Evolutionary conservation across 2,888 invertebrate genomes (phyloP).

Genomic region (Phyllotreta striolata): DNA sequence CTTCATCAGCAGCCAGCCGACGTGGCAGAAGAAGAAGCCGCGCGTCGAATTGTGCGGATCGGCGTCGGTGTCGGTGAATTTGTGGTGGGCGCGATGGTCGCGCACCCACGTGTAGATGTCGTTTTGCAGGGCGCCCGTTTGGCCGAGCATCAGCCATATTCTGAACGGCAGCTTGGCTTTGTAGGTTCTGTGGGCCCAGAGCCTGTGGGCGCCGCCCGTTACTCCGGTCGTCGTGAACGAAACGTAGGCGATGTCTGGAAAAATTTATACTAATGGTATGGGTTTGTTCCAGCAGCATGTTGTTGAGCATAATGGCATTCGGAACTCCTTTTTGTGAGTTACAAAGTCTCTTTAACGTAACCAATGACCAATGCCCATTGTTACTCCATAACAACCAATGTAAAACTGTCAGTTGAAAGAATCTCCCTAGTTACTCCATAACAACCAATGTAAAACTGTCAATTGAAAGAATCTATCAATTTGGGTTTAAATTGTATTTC

Average conservation of each 20-base stretch:
- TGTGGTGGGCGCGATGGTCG: constrained; percentile 87
- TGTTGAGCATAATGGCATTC: too few species aligned
- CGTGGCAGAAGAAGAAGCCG: constrained; percentile 93
- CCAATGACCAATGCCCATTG: too few species aligned
- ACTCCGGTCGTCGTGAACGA: constrained; percentile 17
- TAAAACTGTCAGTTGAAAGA: too few species aligned
- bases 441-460: too few species aligned
- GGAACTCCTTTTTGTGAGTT: too few species aligned
- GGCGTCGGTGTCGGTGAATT: constrained; percentile 87
- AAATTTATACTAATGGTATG: neutral
- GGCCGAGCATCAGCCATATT: constrained; percentile 78
- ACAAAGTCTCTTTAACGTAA: too few species aligned
- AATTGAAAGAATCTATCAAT: too few species aligned
- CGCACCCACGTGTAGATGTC: constrained; percentile 88
- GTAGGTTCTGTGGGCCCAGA: constrained; percentile 91
- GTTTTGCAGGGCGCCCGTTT: constrained; percentile 89
- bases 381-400: too few species aligned
- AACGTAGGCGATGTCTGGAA: constrained; percentile 7
- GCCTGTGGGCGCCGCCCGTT: constrained; percentile 79
- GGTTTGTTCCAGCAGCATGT: neutral
- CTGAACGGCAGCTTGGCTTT: constrained; percentile 84
- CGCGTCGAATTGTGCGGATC: constrained; percentile 88
- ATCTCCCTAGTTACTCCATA: too few species aligned
- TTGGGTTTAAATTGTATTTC: neutral
- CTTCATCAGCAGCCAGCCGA: constrained; percentile 89